A percentile compares a stretch with the other conserved stretches of the same genome.
phyloP scores from a whole-genome alignment of 2,888 invertebrate genomes.

The Ganaspis brasiliensis region DNA sequence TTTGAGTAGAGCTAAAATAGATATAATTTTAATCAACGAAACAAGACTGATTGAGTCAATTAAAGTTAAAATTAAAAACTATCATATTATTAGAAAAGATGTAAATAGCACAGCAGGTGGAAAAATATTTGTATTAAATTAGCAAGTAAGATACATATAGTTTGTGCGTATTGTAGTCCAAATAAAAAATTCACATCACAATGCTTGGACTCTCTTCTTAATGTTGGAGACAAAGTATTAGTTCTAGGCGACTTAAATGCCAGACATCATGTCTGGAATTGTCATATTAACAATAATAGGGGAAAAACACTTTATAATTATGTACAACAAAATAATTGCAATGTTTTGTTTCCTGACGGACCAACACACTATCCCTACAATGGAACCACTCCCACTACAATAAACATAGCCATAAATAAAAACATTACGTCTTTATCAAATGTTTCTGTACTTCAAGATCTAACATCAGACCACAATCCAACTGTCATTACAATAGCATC shows the following conservation, averaged over 20 bases:
- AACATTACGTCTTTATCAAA: constrained; percentile 56
- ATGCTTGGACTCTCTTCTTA: constrained; percentile 53
- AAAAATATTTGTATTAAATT: constrained; percentile 57
- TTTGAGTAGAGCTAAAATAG: constrained; percentile 42
- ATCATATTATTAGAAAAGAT: constrained; percentile 45
- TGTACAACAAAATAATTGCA: constrained; percentile 55
- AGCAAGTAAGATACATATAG: constrained; percentile 49
- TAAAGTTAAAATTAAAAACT: constrained; percentile 46
- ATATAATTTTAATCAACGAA: constrained; percentile 53
- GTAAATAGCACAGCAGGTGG: constrained; percentile 46
- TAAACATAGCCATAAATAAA: constrained; percentile 65
- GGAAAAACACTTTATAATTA: constrained; percentile 57
- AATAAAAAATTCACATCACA: constrained; percentile 44
- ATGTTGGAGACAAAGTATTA: constrained; percentile 54
- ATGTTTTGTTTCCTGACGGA: constrained; percentile 55
- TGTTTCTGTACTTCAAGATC: constrained; percentile 50
- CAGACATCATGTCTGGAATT: constrained; percentile 61
- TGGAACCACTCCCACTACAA: constrained; percentile 60
- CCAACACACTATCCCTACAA: constrained; percentile 63
- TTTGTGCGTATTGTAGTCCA: constrained; percentile 59
- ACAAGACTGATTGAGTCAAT: constrained; percentile 45
- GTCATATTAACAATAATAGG: constrained; percentile 57
- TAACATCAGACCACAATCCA: constrained; percentile 65
- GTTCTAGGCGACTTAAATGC: constrained; percentile 64
- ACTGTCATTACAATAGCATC: constrained; percentile 54